phyloP scores from a whole-genome alignment of 2,797 vertebrate genomes.

The Clamator glandarius region DNA sequence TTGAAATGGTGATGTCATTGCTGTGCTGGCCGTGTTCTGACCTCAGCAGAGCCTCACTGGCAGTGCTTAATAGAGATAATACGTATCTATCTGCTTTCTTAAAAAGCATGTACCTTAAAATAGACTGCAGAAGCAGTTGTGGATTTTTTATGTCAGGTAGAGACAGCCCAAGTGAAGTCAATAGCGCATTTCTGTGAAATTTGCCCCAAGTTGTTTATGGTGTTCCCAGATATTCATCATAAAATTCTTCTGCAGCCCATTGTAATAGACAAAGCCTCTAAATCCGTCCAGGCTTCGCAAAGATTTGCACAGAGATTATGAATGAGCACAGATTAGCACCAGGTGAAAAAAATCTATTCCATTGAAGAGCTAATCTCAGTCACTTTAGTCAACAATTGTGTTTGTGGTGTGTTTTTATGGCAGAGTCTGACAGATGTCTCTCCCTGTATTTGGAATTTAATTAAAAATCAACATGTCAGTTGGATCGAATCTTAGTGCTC shows the following conservation, averaged over 20 bases:
- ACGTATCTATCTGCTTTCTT: constrained; percentile 3
- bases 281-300: constrained; percentile 40
- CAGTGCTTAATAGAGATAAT: constrained; percentile 14
- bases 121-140: neutral
- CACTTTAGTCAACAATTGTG: neutral
- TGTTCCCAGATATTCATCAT: neutral
- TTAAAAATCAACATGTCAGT: neutral
- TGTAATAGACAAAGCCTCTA: constrained; percentile 37
- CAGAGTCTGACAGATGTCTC: neutral
- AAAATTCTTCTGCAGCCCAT: constrained; percentile 35
- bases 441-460: neutral
- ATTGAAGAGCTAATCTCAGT: constrained; percentile 27
- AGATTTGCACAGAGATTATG: constrained; percentile 61
- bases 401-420: neutral
- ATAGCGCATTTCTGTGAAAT: neutral
- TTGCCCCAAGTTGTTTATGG: neutral
- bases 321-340: constrained; percentile 42
- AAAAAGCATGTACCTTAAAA: constrained; percentile 23
- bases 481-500: neutral
- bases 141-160: neutral
- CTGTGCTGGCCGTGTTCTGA: neutral
- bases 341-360: constrained; percentile 51
- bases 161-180: neutral
- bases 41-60: neutral
- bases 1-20: neutral